Conservation (phyloP, 2,888 invertebrate species). For the Cylloceria caligata region DNA sequence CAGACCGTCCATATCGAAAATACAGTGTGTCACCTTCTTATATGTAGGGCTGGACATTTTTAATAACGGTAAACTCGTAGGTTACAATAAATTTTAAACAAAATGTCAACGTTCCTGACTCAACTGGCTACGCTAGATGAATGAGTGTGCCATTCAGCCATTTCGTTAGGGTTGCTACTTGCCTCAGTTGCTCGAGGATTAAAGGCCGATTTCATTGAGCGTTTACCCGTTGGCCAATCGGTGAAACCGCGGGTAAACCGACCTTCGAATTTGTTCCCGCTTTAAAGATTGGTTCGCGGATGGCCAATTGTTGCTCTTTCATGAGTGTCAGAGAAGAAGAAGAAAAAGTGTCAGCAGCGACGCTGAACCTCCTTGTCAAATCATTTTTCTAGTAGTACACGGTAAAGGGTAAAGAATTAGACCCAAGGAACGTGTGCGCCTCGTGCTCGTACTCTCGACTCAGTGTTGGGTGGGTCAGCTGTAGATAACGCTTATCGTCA, state of each 20-base stretch:
- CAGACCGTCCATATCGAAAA: conserved; percentile 83
- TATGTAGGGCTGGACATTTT: conserved; percentile 67
- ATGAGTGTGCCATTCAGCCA: conserved; percentile 29
- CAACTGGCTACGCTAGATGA: conserved; percentile 50
- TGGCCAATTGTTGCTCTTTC: too few relatives aligned
- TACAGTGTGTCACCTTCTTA: conserved; percentile 80
- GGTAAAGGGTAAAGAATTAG: too few relatives aligned
- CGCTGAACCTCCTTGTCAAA: not conserved
- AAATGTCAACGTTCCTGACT: conserved; percentile 38
- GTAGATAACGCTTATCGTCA: conserved; percentile 62
- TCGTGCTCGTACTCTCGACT: not conserved
- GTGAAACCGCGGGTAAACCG: not conserved
- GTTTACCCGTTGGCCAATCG: not conserved
- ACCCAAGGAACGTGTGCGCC: not conserved
- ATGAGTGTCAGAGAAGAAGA: too few relatives aligned
- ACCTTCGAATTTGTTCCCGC: conserved; percentile 3
- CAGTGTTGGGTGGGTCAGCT: conserved; percentile 46
- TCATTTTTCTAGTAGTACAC: not conserved
- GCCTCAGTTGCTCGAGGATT: not conserved
- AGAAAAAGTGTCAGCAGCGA: too few relatives aligned
- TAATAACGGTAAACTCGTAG: conserved; percentile 51
- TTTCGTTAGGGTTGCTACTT: not conserved
- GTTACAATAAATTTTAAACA: conserved; percentile 55
- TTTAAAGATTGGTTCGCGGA: too few relatives aligned
- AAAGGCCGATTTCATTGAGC: conserved; percentile 9